A percentile compares a stretch with the other conserved stretches of the same genome.
Conservation (phyloP, 2,888 invertebrate genomes). For the Athalia circularis region DNA sequence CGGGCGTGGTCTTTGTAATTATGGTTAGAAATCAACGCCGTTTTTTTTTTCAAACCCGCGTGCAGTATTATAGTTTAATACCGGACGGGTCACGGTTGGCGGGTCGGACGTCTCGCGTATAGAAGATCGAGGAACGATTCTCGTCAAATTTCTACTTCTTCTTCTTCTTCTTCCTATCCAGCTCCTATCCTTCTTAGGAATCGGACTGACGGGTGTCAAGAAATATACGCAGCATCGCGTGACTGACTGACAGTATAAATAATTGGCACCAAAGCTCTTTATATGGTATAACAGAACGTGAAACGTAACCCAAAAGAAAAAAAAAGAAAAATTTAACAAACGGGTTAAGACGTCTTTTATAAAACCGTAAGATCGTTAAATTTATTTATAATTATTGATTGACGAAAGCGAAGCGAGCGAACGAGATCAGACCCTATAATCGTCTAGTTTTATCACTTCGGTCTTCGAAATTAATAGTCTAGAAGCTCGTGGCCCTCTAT, state of each 20-base stretch:
- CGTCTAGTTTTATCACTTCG: too few relatives aligned
- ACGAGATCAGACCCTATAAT: too few relatives aligned
- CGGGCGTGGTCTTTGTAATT: slow-evolving; percentile 28
- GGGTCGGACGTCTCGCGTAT: not conserved
- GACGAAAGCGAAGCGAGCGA: too few relatives aligned
- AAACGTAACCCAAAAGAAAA: too few relatives aligned
- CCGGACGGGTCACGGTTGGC: not conserved
- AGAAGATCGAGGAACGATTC: not conserved
- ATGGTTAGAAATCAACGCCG: slow-evolving; percentile 4
- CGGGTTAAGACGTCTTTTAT: too few relatives aligned
- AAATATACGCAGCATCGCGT: slow-evolving; percentile 15
- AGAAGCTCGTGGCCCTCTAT: too few relatives aligned
- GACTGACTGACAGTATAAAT: slow-evolving; percentile 32
- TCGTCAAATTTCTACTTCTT: slow-evolving; percentile 15
- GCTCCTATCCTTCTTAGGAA: not conserved
- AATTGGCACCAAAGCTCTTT: slow-evolving; percentile 28
- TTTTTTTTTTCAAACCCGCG: slow-evolving; percentile 1
- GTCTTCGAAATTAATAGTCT: too few relatives aligned
- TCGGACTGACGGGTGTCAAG: slow-evolving; percentile 29
- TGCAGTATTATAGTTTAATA: too few relatives aligned
- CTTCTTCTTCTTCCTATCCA: not conserved
- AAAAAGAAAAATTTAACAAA: too few relatives aligned
- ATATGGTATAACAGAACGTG: slow-evolving; percentile 7
- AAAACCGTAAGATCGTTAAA: too few relatives aligned
- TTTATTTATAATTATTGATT: too few relatives aligned